Evolutionary conservation across 2,888 invertebrate species (phyloP).

Genomic region (Embidobia sp.): DNA sequence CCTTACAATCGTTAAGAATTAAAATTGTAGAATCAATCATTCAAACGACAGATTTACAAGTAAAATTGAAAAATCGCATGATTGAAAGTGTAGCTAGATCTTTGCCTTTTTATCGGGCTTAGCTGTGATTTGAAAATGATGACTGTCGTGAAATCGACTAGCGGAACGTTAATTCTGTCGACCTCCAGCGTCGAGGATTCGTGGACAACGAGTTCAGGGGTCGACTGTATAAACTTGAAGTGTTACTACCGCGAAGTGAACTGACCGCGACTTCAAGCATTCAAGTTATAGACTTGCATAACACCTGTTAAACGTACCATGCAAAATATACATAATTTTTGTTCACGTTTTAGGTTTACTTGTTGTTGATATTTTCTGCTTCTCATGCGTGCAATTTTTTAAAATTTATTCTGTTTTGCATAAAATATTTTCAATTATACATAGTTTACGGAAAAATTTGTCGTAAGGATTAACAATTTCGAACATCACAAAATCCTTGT

Average conservation of each 20-base stretch:
- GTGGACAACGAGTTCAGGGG: conserved; percentile 69
- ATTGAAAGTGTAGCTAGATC: too few relatives aligned
- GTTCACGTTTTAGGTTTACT: conserved; percentile 67
- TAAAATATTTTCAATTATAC: too few relatives aligned
- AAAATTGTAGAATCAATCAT: too few relatives aligned
- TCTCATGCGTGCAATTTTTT: neutral
- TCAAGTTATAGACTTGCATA: conserved; percentile 68
- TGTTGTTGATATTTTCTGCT: conserved; percentile 46
- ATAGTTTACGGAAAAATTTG: too few relatives aligned
- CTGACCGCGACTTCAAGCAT: conserved; percentile 64
- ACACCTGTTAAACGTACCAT: conserved; percentile 72
- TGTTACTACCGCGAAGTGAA: conserved; percentile 75
- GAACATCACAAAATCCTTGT: too few relatives aligned
- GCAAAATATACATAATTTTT: conserved; percentile 64
- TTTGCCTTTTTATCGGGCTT: neutral
- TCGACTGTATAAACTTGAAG: conserved; percentile 75
- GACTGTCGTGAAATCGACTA: conserved; percentile 55
- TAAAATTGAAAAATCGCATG: too few relatives aligned
- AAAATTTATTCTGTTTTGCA: too few relatives aligned
- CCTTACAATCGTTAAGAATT: too few relatives aligned
- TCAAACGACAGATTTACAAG: too few relatives aligned
- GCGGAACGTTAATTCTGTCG: conserved; percentile 64
- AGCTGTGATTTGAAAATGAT: conserved; percentile 11
- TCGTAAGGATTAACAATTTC: too few relatives aligned
- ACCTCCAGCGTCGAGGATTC: conserved; percentile 70